These are phyloP conservation scores for Melanostoma mellinum DNA, from an alignment of 2,888 invertebrate species.

Conservation along the genomic window DNA sequence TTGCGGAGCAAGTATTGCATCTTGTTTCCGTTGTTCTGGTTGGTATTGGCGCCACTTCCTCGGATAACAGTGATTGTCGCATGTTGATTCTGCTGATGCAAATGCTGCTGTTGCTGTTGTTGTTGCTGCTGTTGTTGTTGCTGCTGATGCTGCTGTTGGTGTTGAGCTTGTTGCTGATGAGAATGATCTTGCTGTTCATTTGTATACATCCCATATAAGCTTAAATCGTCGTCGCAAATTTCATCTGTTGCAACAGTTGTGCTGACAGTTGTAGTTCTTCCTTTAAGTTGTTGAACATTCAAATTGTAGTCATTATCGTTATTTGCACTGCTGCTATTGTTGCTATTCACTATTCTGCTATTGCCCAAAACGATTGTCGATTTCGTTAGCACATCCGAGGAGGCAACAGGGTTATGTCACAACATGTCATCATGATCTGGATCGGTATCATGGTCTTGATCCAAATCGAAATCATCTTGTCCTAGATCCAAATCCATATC, in stretches of 20 bases:
- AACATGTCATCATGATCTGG: conserved; percentile 75
- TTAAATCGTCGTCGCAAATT: conserved; percentile 63
- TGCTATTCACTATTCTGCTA: conserved; percentile 58
- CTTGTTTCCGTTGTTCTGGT: conserved; percentile 61
- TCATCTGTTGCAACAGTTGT: conserved; percentile 44
- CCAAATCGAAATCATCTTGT: conserved; percentile 80
- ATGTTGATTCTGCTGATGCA: conserved; percentile 61
- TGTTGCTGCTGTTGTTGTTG: conserved; percentile 59
- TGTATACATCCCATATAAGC: conserved; percentile 55
- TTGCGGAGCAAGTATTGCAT: conserved; percentile 59
- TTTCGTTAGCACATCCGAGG: conserved; percentile 61
- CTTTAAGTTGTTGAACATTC: conserved; percentile 49
- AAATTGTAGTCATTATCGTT: conserved; percentile 52
- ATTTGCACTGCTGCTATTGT: conserved; percentile 51
- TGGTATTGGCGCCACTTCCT: conserved; percentile 55
- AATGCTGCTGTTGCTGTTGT: conserved; percentile 43
- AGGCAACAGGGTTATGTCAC: conserved; percentile 75
- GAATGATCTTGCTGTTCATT: conserved; percentile 9
- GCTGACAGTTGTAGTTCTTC: conserved; percentile 30
- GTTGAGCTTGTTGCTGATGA: conserved; percentile 22
- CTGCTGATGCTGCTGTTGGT: conserved; percentile 53
- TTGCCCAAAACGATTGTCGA: conserved; percentile 46
- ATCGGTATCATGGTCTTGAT: conserved; percentile 75
- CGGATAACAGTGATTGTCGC: conserved; percentile 70
- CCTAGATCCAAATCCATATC: conserved; percentile 80